Base-by-base conservation (phyloP, 2,113 vertebrate genomes). In the Vidua macroura region DNA sequence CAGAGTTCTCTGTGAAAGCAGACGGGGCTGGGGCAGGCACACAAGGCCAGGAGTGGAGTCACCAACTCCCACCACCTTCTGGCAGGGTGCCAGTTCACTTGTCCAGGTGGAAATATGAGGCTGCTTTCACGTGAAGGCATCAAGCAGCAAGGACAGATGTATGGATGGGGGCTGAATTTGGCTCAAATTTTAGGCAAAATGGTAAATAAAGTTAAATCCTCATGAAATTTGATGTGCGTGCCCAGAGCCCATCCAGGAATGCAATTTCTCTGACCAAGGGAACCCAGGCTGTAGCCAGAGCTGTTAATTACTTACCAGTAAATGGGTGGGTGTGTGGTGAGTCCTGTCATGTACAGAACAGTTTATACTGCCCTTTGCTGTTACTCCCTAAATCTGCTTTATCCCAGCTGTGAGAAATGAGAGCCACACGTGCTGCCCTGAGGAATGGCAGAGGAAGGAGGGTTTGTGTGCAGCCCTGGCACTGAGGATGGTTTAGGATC, bases 41-140 rank as follows among this genome's bases (percentile, higher is more conserved):
- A 28, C 0, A 3, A 28, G 31, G 8, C 28, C 23, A 37, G 76
- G 27, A 11, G 37, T 33, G 35, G 5, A 31, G 48, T 2, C 87
- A 31, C 25, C 44, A 35, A 0, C 10, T 44, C 58, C 48, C 33
- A 69, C 5, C 63, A n/a, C 2, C 0, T 22, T 18, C 37, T 44
- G 37, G 20, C 9, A 67, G 24, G 66, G 37, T 6, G 11, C 17
- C 64, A 41, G 4, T 1, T 84, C 59, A 19, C 13, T n/a, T 3
- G 11, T 0, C 30, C 24, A 33, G 21, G 16, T 12, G 76, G 70
- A 76, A 27, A 60, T 14, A 3, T 2, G 41, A 63, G 33, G 35
- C 43, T 62, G 33, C 68, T 77, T 55, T 25, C 44, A 49, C 4
- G 2, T 39, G 39, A 14, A 39, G 30, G 10, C 15, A 43, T 82